Percentiles rank a stretch among this genome's conserved stretches.
Evolutionary conservation across 30 jellyfish, hydroid and myxozoan species (phyloP).

Genomic region (Cassiopea andromeda): DNA sequence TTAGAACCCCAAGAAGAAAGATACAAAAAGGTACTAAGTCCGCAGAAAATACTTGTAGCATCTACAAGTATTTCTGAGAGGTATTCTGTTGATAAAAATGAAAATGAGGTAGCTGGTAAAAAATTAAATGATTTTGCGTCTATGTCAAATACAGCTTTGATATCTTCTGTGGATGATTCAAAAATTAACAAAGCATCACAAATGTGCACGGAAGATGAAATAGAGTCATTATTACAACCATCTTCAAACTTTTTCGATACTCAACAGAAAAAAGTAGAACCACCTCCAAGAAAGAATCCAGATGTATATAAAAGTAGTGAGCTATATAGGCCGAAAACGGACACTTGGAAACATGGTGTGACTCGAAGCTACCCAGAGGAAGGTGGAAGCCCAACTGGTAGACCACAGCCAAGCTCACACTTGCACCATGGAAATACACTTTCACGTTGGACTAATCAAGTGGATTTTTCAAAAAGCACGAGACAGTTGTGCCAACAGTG

Average conservation of each 20-base stretch:
- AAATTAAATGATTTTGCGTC: background rate
- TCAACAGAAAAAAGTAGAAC: conserved; percentile 1
- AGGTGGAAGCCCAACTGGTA: background rate
- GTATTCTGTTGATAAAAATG: background rate
- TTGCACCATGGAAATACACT: conserved; percentile 1
- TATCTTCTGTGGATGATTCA: background rate
- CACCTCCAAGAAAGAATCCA: conserved; percentile 54
- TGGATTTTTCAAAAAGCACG: conserved; percentile 41
- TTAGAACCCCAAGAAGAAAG: background rate
- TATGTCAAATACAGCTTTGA: background rate
- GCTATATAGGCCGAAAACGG: conserved; percentile 4
- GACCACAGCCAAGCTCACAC: background rate
- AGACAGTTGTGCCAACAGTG: conserved; percentile 85
- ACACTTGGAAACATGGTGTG: background rate
- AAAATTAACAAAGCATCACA: background rate
- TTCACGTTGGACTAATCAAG: conserved; percentile 31
- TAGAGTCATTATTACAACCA: background rate
- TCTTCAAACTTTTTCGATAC: background rate
- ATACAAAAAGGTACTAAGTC: background rate
- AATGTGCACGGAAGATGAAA: background rate
- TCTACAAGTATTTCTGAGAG: conserved; percentile 13
- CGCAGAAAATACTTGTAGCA: background rate
- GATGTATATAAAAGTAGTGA: conserved; percentile 33
- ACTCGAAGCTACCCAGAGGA: background rate
- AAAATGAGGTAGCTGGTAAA: background rate